Base-by-base conservation (phyloP, 2,888 invertebrate genomes). In the Ecliptopera silaceata region DNA sequence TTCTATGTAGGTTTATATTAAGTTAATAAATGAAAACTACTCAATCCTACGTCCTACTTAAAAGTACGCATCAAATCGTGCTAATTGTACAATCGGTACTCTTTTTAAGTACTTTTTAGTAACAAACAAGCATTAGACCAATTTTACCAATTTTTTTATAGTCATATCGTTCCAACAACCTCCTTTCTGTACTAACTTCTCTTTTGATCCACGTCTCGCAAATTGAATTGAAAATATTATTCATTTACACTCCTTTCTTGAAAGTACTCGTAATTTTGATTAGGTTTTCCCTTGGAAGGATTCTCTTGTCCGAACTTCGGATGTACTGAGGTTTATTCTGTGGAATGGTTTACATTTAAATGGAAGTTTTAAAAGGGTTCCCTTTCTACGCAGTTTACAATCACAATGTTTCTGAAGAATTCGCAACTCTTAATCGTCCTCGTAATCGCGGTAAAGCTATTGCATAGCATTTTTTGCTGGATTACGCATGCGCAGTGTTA, bases 251-350 rank as follows among this genome's bases (percentile, higher is more conserved):
- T 50, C 42, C 38, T 53, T 47, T 29, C 50, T 56, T 55, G 18
- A 41, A 61, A 61, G 62, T n/a, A n/a, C n/a, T n/a, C n/a, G n/a
- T 66, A 68, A 70, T 74, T 72, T 69, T 61, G 65, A 70, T 70
- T 69, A 64, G 51, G 64, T 58, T 52, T 61, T 63, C 63, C 44
- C 58, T 70, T 66, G 63, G 65, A 75, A 74, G 70, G 71, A 65
- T 74, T 76, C 61, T 57, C 68, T 68, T 70, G 72, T 75, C 61
- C 59, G 63, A 72, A 69, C 63, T 68, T 61, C 56, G 61, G 70
- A 15, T 31, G 12, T 31, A 49, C 31, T 32, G 13, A 32, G 10
- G 17, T 38, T 55, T 49, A 49, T 44, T 20, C 55, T 38, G 43
- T 29, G 48, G 12, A 29, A 18, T 44, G 43, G 51, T 45, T 52